Evolutionary conservation across 2,888 invertebrate genomes (phyloP), one percentile per base, ranked within the genome.

Genomic region (Conomelus anceps): DNA sequence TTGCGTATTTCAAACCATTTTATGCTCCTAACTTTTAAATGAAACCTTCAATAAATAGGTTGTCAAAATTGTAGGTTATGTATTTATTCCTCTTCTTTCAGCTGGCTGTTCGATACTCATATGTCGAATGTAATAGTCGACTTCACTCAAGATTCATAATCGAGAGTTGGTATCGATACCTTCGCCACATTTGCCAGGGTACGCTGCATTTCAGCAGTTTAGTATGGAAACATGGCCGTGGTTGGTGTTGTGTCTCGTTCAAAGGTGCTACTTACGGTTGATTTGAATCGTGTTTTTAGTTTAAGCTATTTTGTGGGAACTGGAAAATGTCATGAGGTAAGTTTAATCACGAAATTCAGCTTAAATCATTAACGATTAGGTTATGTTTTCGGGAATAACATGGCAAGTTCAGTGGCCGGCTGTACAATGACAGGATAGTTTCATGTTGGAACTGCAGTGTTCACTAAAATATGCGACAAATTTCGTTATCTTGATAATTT

Each of bases 181-280:
- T 63, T n/a, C n/a, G 3, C 63, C n/a, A 63, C n/a, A 63, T 63
- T 63, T 63, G 63, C 89, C 89, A 87, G 89, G 88, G 89, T 88
- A 89, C 87, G 89, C 89, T 88, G 88, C 88, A 89, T 87, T 87
- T 88, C 88, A 85, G 89, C 85, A 89, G 90, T 90, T 89, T 90
- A 90, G 90, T 84, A 91, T 91, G 91, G 91, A 89, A 91, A 90
- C 89, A 91, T 91, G 91, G 91, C 91, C 90, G 90, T 90, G 63
- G 90, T 89, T 63, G 89, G 90, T 89, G 90, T 90, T 86, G 89
- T 91, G 90, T 90, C 89, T 90, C 91, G 91, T 89, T 90, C 91
- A 22, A 91, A 89, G 86, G 90, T 91, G 89, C 88, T 90, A 85
- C 88, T 90, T 89, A 90, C 90, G 90, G 88, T 90, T 87, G 90